Evolutionary conservation across 2,888 invertebrate genomes (phyloP).

Genomic region (Carterocephalus palaemon): DNA sequence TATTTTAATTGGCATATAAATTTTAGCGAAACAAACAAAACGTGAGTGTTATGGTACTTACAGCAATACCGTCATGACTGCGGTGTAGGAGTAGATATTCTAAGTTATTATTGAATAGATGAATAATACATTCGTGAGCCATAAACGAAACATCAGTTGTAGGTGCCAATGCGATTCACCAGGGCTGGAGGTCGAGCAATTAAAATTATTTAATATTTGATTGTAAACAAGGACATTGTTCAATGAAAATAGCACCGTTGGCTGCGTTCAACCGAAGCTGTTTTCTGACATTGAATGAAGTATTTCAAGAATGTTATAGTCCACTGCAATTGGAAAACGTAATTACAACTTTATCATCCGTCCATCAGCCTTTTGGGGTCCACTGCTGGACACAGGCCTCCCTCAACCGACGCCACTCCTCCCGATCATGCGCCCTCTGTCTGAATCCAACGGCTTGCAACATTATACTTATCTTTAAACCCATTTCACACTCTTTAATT

Average conservation of each 20-base stretch:
- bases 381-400: no score
- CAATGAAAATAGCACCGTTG: slow-evolving; percentile 15
- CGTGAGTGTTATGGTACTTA: slow-evolving; percentile 9
- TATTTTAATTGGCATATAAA: no score
- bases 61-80: slow-evolving; percentile 4
- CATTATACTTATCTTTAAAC: no score
- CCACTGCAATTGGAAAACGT: no score
- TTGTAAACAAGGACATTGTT: slow-evolving; percentile 22
- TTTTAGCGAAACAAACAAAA: slow-evolving; percentile 13
- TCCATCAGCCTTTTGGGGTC: no score
- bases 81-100: slow-evolving; percentile 19
- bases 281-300: slow-evolving; percentile 10
- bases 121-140: slow-evolving; percentile 19
- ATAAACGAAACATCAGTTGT: slow-evolving; percentile 8
- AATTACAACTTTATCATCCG: not conserved
- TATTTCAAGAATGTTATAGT: slow-evolving; percentile 7
- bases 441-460: no score
- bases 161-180: slow-evolving; percentile 10
- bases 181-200: slow-evolving; percentile 16
- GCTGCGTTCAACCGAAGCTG: not conserved
- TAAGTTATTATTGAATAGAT: slow-evolving; percentile 15
- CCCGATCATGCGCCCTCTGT: no score
- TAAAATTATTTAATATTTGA: slow-evolving; percentile 20
- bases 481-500: no score
- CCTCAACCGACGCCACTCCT: no score